Percentiles rank a stretch among this genome's conserved stretches.
Evolutionary conservation across 2,797 vertebrate genomes (phyloP).

Genomic region (Bryconaethiops microstoma): DNA sequence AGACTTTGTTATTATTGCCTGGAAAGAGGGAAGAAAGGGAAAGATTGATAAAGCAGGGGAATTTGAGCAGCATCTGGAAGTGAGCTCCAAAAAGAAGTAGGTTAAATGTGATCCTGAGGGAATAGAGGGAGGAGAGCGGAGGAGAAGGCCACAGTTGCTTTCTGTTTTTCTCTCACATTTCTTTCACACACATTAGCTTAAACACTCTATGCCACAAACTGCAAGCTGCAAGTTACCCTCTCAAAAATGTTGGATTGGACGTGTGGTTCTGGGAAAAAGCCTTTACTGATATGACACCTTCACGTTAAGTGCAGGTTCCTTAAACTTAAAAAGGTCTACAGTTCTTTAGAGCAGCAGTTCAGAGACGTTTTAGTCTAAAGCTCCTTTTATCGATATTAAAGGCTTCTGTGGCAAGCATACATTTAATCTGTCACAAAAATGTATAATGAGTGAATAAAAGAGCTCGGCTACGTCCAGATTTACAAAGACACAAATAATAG

Average conservation of each 20-base stretch:
- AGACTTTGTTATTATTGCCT: slow-evolving; percentile 16
- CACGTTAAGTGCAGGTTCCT: too few relatives aligned
- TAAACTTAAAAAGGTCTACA: too few relatives aligned
- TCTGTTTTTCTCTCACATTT: not conserved
- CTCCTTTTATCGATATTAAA: too few relatives aligned
- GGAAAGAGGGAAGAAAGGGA: slow-evolving; percentile 35
- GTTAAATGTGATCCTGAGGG: slow-evolving; percentile 47
- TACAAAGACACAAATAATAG: too few relatives aligned
- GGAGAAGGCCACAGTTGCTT: slow-evolving; percentile 12
- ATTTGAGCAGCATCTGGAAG: slow-evolving; percentile 48
- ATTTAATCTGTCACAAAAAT: too few relatives aligned
- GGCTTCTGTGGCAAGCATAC: too few relatives aligned
- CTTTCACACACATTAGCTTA: not conserved
- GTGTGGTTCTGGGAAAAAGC: not conserved
- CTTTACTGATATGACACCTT: too few relatives aligned
- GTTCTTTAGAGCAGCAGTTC: too few relatives aligned
- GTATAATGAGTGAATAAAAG: too few relatives aligned
- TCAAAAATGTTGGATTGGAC: not conserved
- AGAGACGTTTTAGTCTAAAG: too few relatives aligned
- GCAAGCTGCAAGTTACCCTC: not conserved
- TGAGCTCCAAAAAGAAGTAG: slow-evolving; percentile 46
- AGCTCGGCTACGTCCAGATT: too few relatives aligned
- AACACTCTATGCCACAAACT: not conserved
- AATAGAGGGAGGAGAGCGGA: slow-evolving; percentile 15
- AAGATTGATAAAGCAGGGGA: slow-evolving; percentile 22